Conservation (phyloP, 2,113 vertebrate genomes). For the Pseudorectes ferrugineus region DNA sequence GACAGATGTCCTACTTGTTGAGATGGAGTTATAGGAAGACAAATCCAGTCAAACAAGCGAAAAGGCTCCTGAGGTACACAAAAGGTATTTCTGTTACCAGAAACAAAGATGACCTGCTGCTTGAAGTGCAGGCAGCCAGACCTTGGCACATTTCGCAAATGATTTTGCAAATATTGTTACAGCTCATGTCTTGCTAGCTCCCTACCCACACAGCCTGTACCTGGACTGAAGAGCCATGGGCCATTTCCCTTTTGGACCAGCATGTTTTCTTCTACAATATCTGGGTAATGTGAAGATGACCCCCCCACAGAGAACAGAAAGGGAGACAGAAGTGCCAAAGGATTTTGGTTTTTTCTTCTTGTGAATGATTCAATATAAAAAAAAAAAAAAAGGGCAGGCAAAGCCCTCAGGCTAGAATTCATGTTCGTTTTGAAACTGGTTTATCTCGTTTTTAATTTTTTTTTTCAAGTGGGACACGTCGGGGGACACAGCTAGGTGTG, state of each 20-base stretch:
- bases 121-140: background rate
- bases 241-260: background rate
- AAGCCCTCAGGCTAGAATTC: background rate
- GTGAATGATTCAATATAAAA: background rate
- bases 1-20: background rate
- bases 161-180: background rate
- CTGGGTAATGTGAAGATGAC: background rate
- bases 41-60: background rate
- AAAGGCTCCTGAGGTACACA: background rate
- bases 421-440: background rate
- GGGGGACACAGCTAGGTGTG: fast-evolving
- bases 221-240: background rate
- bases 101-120: background rate
- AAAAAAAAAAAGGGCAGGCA: background rate
- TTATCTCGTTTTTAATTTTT: background rate
- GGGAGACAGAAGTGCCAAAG: background rate
- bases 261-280: fast-evolving
- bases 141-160: background rate
- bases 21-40: background rate
- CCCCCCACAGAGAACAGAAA: fast-evolving
- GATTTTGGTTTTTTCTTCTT: background rate
- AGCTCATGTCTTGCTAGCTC: background rate
- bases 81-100: background rate
- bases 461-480: background rate
- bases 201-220: fast-evolving